Conservation (phyloP, 2,888 invertebrate species). For the Eristalis intricaria region DNA sequence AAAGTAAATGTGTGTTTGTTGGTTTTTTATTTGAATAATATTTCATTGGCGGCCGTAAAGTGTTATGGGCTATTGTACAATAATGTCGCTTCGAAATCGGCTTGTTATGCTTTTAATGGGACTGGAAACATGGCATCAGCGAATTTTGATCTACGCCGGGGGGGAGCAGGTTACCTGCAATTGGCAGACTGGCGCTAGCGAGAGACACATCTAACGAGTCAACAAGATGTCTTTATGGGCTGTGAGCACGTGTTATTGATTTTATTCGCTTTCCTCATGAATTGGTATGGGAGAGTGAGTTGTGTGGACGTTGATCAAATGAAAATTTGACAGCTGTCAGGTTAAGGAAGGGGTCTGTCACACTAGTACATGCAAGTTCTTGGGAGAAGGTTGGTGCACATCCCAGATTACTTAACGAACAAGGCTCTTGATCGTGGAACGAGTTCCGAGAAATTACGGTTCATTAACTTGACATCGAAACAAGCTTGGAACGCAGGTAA, state of each 20-base stretch:
- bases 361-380: no score
- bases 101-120: background rate
- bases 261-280: background rate
- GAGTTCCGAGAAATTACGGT: no score
- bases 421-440: no score
- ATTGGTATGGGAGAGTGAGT: background rate
- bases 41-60: conserved; percentile 27
- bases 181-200: background rate
- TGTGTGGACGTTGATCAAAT: background rate
- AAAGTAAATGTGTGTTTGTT: conserved; percentile 40
- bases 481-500: no score
- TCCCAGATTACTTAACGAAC: no score
- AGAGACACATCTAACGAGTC: background rate
- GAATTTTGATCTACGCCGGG: background rate
- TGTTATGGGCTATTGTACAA: conserved; percentile 3
- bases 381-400: no score
- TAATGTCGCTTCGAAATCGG: conserved; percentile 1
- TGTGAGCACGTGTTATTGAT: background rate
- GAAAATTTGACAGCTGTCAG: background rate
- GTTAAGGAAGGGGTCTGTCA: no score
- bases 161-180: background rate
- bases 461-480: no score
- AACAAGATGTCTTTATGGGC: background rate
- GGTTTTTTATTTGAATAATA: conserved; percentile 39
- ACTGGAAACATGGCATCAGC: background rate